Evolutionary conservation across 2,797 vertebrate genomes (phyloP), one percentile per base, ranked within the genome.

Genomic region (Leuciscus waleckii): DNA sequence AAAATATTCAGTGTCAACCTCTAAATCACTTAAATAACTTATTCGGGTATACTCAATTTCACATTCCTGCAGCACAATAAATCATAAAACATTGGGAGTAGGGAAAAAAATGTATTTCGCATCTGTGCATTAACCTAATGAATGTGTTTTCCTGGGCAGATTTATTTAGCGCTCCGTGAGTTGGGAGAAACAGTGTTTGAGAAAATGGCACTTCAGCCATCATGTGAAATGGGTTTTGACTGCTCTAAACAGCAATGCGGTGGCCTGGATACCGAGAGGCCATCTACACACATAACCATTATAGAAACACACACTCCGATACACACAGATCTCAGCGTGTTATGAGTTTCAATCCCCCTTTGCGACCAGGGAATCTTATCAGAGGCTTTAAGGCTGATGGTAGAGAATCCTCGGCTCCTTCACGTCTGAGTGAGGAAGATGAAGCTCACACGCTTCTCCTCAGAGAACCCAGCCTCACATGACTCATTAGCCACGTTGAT

Each of bases 1-100:
- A 90, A 93, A 92, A 89, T 89, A 91, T 88, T 92, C 90, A 84
- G 88, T 91, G 93, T 93, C 94, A 93, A 93, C 92, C 92, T 92
- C 93, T 92, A 94, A 95, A 95, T 95, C 93, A 94, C 90, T 92
- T 92, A 93, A 94, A 95, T 94, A 94, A 95, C 93, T 93, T 94
- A 93, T 91, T 92, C 13, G 88, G 91, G 84, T 92, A 91, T 90
- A 93, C 92, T 93, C 92, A 93, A 93, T 94, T 94, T 95, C 91
- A 94, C 92, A 93, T 94, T 95, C 92, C 91, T 90, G 90, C 90
- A 19, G 79, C 87, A 88, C 89, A 86, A 94, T 95, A 94, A 94
- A 95, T 96, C 94, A 93, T 87, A 86, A 93, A 93, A 94, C 88
- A 81, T 76, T 75, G 82, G 81, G 78, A 92, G 86, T 77, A 29